A percentile compares a stretch with the other conserved stretches of the same genome.
phyloP scores from a whole-genome alignment of 2,797 vertebrate genomes.

The Agapornis canus region DNA sequence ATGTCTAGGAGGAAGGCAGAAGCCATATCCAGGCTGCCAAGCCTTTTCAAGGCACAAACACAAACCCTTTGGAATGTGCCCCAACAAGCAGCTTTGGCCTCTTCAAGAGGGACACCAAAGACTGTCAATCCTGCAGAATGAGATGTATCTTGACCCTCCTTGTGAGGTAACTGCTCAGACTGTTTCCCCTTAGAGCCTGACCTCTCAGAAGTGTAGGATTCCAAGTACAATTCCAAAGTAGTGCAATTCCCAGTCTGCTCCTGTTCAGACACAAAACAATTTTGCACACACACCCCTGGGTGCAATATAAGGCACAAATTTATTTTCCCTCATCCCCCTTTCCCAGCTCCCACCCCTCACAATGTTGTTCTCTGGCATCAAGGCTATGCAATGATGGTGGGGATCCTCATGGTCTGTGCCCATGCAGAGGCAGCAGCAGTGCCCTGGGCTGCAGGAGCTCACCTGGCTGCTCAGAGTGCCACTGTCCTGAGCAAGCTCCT shows the following conservation, averaged over 20 bases:
- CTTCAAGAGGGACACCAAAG: not conserved
- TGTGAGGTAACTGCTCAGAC: not conserved
- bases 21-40: not conserved
- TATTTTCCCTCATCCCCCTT: not conserved
- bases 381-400: fast-evolving
- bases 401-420: not conserved
- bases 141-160: not conserved
- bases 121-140: not conserved
- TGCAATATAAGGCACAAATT: conserved; percentile 39
- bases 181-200: not conserved
- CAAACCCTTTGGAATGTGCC: not conserved
- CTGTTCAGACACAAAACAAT: not conserved
- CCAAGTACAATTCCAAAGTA: not conserved
- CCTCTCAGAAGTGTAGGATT: not conserved
- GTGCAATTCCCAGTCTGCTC: not conserved
- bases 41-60: not conserved
- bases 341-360: not conserved
- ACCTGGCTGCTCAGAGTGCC: conserved; percentile 79
- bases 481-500: conserved; percentile 83
- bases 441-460: not conserved
- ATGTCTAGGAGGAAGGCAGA: not conserved
- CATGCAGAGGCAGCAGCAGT: not conserved
- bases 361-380: fast-evolving
- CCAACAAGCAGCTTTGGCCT: not conserved
- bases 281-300: not conserved